Evolutionary conservation across 2,113 vertebrate species (phyloP), one percentile per base, ranked within the genome.

Genomic region (Odontophorus gujanensis): DNA sequence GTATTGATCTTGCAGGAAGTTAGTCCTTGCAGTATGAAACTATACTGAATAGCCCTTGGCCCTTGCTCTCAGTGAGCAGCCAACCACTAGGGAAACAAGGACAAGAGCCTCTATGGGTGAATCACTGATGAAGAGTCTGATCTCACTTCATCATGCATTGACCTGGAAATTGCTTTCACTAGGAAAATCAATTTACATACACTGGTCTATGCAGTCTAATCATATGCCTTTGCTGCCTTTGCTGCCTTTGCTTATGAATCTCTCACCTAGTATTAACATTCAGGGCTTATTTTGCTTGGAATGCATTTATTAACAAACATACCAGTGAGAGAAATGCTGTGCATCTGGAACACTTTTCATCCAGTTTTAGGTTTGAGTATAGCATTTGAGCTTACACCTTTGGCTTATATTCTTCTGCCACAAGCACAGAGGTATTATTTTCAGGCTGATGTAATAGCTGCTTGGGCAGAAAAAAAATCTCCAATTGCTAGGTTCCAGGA

Each of bases 21-120:
- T 62, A 92, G 90, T 87, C 55, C 92, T 80, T 87, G 34, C 59
- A 73, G 8, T 40, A 36, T 61, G 81, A 87, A 74, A 75, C 81
- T 81, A 80, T 51, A 28, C 26, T 67, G 65, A 91, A 74, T 67
- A 76, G 76, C 34, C 40, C 55, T 92, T 92, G 55, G 67, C 26
- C 36, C 34, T 82, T 76, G 40, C 26, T 48, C 48, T 61, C 51
- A 57, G 7, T 40, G 22, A 89, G 66, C 65, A 75, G 80, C 47
- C 63, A 85, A 5, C 57, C 81, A 78, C 53, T 68, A 6, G 17
- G 61, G 85, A 83, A 88, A 65, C 28, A 72, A 36, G 45, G 40
- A 58, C 55, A 61, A 51, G 61, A 72, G 42, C 62, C 81, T 90
- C 84, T 22, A 16, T 78, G 73, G 43, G 7, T 92, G 73, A 89